These are phyloP conservation scores for Entosphenus tridentatus DNA, from an alignment of 2,113 vertebrate genomes.

Conservation along the genomic window DNA sequence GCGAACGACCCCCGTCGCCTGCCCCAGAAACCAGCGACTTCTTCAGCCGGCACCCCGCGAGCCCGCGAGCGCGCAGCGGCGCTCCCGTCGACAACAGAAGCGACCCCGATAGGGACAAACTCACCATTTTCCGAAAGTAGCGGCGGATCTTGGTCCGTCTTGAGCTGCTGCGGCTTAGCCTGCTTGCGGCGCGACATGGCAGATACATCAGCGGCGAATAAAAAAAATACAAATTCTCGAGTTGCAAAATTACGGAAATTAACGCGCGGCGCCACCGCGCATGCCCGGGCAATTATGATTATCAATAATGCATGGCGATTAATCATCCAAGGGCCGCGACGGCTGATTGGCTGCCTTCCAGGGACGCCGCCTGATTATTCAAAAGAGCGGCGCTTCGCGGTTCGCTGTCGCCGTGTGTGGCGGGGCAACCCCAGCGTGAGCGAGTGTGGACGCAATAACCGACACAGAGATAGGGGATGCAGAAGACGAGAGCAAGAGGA, in stretches of 20 bases:
- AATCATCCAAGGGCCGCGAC: slow-evolving; percentile 28
- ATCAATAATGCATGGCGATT: slow-evolving; percentile 88
- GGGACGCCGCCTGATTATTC: slow-evolving; percentile 10
- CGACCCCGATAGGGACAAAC: slow-evolving; percentile 12
- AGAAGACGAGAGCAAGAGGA: too few species aligned
- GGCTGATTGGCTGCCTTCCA: slow-evolving; percentile 18
- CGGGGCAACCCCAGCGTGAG: too few species aligned
- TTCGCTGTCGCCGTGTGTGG: too few species aligned
- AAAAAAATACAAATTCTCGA: slow-evolving; percentile 28
- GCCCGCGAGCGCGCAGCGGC: neutral
- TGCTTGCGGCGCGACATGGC: slow-evolving; percentile 99
- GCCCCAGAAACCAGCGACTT: too few species aligned
- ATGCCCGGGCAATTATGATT: slow-evolving; percentile 43
- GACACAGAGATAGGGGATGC: too few species aligned
- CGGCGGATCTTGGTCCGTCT: slow-evolving; percentile 65
- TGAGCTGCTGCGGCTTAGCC: slow-evolving; percentile 96
- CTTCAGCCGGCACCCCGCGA: neutral
- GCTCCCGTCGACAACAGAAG: too few species aligned
- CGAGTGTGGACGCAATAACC: too few species aligned
- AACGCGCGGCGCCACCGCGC: slow-evolving; percentile 16
- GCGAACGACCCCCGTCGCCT: too few species aligned
- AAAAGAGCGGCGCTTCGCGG: slow-evolving; percentile 4
- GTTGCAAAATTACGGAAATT: slow-evolving; percentile 27
- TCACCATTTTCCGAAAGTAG: slow-evolving; percentile 69
- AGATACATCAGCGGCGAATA: slow-evolving; percentile 58